These are phyloP conservation scores for Drosophila teissieri DNA, from an alignment of 1,140 invertebrate species.

Conservation along the genomic window DNA sequence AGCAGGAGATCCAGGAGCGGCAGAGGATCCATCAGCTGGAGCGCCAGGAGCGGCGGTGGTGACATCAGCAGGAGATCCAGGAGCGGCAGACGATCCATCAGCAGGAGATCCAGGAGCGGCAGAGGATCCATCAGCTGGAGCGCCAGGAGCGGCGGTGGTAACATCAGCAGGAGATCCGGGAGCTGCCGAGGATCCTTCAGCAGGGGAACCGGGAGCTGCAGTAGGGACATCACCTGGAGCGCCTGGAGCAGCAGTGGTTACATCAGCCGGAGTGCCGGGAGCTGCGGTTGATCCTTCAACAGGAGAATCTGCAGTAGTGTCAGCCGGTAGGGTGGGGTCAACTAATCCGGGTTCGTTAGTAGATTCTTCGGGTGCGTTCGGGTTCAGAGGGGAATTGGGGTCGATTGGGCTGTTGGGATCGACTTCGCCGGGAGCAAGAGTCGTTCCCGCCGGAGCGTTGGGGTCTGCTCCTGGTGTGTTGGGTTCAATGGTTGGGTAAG, in stretches of 20 bases:
- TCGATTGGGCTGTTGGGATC: constrained; percentile 30
- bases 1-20: constrained; percentile 26
- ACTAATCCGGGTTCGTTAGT: constrained; percentile 21
- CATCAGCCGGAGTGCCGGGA: constrained; percentile 24
- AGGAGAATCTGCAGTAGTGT: constrained; percentile 20
- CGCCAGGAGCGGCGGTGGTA: constrained; percentile 16
- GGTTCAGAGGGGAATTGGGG: constrained; percentile 29
- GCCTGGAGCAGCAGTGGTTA: not conserved
- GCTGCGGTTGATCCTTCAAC: not conserved
- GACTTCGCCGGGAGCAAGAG: not conserved
- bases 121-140: not conserved
- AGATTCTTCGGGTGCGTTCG: constrained; percentile 30
- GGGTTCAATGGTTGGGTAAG: constrained; percentile 14
- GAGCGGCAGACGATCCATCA: constrained; percentile 12
- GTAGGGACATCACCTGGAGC: not conserved
- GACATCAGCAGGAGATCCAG: constrained; percentile 11
- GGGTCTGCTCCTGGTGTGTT: constrained; percentile 11
- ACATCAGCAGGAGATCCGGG: constrained; percentile 17
- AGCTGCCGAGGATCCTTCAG: constrained; percentile 4
- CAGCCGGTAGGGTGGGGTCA: constrained; percentile 27
- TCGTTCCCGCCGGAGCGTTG: constrained; percentile 22
- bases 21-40: constrained; percentile 6
- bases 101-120: constrained; percentile 20
- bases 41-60: constrained; percentile 12
- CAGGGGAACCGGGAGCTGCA: constrained; percentile 11